Base-by-base conservation (phyloP, 1,140 invertebrate genomes). In the Hirudo medicinalis region DNA sequence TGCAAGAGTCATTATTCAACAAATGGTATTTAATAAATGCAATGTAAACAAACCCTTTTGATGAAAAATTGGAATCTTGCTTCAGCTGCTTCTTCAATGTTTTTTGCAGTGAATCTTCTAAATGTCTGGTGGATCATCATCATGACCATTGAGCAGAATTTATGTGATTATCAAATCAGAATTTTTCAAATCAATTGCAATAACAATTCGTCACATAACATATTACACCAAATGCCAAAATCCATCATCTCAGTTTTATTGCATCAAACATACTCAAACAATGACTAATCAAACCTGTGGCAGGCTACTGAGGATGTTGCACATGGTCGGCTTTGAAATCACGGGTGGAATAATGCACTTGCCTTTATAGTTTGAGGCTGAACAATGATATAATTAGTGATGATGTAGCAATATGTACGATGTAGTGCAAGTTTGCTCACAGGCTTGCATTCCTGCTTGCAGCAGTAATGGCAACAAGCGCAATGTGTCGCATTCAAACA, bases 11-110 rank as follows among this genome's bases (percentile, higher is more conserved):
- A 49, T 63, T 22, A 13, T 13, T 63, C 2, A 32, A 63, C n/a
- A 25, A 57, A 25, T 9, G 9, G 25, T 5, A 57, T 57, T 57
- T 57, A 8, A 1, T 6, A 2, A 4, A 63, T 63, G 11, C 9
- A 63, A 15, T 15, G 11, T 32, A 63, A 13, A 63, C 57, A 63
- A 63, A 63, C 79, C 76, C 92, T 89, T 40, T 87, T 87, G 0
- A 87, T 82, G 76, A 98, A 98, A 81, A 89, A 91, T n/a, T 92
- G 83, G 80, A 97, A 94, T 75, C 94, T 84, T 22, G 84, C 84
- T 69, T 97, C 91, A 32, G 90, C 85, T 0, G 77, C 82, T 17
- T 87, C 81, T 11, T 78, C 77, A 29, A 85, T 80, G 75, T 79
- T 85, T 0, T 77, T 77, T 11, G 84, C 83, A 17, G 86, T 82